phyloP scores from a whole-genome alignment of 2,888 invertebrate species.

The Phaedon cochleariae region DNA sequence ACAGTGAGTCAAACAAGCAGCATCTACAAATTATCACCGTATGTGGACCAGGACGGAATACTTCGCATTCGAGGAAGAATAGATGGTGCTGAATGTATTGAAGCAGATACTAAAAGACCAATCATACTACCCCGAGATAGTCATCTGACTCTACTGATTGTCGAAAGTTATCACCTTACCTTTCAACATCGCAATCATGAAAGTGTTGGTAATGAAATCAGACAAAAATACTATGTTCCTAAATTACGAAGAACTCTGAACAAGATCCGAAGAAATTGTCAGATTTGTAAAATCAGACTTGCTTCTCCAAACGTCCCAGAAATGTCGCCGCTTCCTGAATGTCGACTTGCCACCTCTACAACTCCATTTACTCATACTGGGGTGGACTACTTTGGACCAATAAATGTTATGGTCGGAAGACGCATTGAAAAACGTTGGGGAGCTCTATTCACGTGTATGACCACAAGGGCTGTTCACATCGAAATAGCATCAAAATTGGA shows the following conservation, averaged over 20 bases:
- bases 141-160: not conserved
- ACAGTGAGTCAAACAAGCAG: not conserved
- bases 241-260: slow-evolving; percentile 15
- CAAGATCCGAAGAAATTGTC: slow-evolving; percentile 4
- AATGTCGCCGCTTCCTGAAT: slow-evolving; percentile 25
- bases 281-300: slow-evolving; percentile 20
- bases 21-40: slow-evolving; percentile 11
- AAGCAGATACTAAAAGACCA: slow-evolving; percentile 1
- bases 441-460: slow-evolving; percentile 19
- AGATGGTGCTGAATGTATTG: not conserved
- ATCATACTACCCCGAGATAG: slow-evolving; percentile 13
- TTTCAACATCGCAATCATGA: not conserved
- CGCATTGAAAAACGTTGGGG: slow-evolving; percentile 27
- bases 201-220: slow-evolving; percentile 22
- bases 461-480: slow-evolving; percentile 22
- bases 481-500: slow-evolving; percentile 15
- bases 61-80: slow-evolving; percentile 14
- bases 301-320: slow-evolving; percentile 11
- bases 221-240: slow-evolving; percentile 18
- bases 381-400: slow-evolving; percentile 32
- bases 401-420: slow-evolving; percentile 24
- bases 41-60: slow-evolving; percentile 5
- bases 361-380: slow-evolving; percentile 24
- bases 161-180: not conserved
- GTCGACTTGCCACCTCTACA: slow-evolving; percentile 11